Conservation (phyloP, 2,113 vertebrate genomes). For the Tenrec ecaudatus region DNA sequence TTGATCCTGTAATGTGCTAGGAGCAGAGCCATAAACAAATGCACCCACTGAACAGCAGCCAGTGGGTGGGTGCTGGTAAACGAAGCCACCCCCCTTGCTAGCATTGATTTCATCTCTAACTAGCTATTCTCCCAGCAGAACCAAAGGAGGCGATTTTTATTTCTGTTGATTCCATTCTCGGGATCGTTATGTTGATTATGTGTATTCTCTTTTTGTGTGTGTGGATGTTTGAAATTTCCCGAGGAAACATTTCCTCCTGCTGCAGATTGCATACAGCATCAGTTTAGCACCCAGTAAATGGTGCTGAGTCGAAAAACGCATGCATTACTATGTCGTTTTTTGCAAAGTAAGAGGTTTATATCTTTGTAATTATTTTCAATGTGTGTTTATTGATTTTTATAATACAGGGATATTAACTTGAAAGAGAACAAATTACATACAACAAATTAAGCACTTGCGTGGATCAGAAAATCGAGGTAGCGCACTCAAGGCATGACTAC, state of each 20-base stretch:
- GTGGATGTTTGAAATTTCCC: slow-evolving; percentile 74
- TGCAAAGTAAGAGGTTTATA: slow-evolving; percentile 80
- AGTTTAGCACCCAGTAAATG: slow-evolving; percentile 78
- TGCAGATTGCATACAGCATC: slow-evolving; percentile 70
- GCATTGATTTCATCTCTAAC: slow-evolving; percentile 74
- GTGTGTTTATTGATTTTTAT: slow-evolving; percentile 83
- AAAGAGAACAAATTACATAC: slow-evolving; percentile 82
- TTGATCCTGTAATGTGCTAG: slow-evolving; percentile 21
- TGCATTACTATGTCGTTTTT: slow-evolving; percentile 59
- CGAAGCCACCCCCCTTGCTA: slow-evolving; percentile 52
- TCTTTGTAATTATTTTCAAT: slow-evolving; percentile 82
- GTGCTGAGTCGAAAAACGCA: slow-evolving; percentile 77
- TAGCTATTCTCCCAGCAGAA: slow-evolving; percentile 73
- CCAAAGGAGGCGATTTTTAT: slow-evolving; percentile 73
- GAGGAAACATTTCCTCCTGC: slow-evolving; percentile 76
- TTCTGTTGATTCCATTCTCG: slow-evolving; percentile 75
- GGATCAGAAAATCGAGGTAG: slow-evolving; percentile 78
- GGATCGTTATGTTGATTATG: slow-evolving; percentile 77
- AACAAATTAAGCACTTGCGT: slow-evolving; percentile 80
- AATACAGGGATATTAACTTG: slow-evolving; percentile 81
- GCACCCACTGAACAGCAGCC: slow-evolving; percentile 37
- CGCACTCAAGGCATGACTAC: slow-evolving; percentile 58
- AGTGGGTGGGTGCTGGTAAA: slow-evolving; percentile 52
- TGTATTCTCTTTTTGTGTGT: slow-evolving; percentile 70
- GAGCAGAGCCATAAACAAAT: slow-evolving; percentile 55